A percentile compares a stretch with the other conserved stretches of the same genome.
Conservation (phyloP, 2,113 vertebrate genomes). For the Neolamprologus kungweensis region DNA sequence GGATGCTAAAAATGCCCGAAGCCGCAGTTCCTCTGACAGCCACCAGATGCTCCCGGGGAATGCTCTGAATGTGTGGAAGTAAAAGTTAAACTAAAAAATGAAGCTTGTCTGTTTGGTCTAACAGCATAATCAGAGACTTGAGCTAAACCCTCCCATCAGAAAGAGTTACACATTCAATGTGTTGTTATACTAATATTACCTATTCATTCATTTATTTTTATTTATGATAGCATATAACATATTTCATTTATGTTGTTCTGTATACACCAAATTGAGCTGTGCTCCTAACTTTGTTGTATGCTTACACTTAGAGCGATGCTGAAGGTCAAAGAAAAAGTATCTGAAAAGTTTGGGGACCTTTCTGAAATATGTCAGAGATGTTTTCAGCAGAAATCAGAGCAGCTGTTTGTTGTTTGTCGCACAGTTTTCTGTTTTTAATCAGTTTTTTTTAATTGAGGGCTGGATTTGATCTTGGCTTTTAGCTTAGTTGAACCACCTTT, state of each 20-base stretch:
- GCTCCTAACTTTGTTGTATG: not conserved
- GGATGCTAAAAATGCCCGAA: not conserved
- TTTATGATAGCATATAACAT: not conserved
- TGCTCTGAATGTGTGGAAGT: not conserved
- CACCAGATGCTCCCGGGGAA: not conserved
- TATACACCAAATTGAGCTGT: not conserved
- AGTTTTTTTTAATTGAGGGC: not conserved
- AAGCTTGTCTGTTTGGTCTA: not conserved
- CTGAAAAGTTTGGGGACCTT: not conserved
- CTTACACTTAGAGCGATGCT: not conserved
- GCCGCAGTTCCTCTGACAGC: not conserved
- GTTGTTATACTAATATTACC: not conserved
- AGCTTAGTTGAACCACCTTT: not conserved
- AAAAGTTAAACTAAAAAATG: not conserved
- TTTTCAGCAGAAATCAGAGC: not conserved
- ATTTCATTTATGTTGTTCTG: not conserved
- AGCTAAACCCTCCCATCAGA: not conserved
- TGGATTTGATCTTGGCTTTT: not conserved
- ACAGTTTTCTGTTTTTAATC: not conserved
- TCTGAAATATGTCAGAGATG: not conserved
- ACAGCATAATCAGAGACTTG: not conserved
- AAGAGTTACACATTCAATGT: rapidly evolving
- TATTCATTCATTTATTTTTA: not conserved
- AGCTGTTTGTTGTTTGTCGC: not conserved
- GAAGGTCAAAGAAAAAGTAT: not conserved